Base-by-base conservation (phyloP, 2,113 vertebrate species). In the Barnardius zonarius region DNA sequence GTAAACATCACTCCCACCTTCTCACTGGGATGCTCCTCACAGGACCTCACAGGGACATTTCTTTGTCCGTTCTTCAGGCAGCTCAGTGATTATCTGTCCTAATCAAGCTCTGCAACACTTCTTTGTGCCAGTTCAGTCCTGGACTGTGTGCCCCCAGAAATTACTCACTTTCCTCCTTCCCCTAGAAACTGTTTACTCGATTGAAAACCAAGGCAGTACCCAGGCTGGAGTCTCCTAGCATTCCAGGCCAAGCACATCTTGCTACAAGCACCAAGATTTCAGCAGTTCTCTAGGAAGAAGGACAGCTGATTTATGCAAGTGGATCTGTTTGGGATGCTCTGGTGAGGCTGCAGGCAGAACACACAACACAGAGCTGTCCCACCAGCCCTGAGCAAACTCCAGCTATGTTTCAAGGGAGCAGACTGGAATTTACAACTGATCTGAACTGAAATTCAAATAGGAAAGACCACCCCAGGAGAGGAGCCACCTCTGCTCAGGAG, bases 391-490 rank as follows among this genome's bases (percentile, higher is more conserved):
- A 96, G 98, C 96, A 98, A 98, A 98, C 91, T 95, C 94, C 94
- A 86, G 87, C 66, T 86, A 94, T 90, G 92, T 98, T 98, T 98
- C 97, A 97, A 96, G 93, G 94, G 94, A 97, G 94, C 92, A 92
- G 90, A 28, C 92, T 98, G 98, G 69, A 98, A 98, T 98, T 99
- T 98, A 98, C 98, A 97, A 74, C 83, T 63, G 89, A 96, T 93
- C 95, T 66, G 95, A 98, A 98, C 97, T 98, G 98, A 98, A 98
- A 98, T 90, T 96, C 90, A 97, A 94, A 97, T 57, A 97, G 95
- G 94, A 97, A 94, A 93, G 59, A 86, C 70, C 66, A 92, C 44
- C 83, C 73, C 92, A 69, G 73, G 90, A 96, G 95, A 86, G 90
- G 75, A 84, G 72, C 57, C 80, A 63, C 31, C 44, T 78, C 64